phyloP scores from a whole-genome alignment of 2,113 vertebrate genomes.

The Sebastes schlegelii region DNA sequence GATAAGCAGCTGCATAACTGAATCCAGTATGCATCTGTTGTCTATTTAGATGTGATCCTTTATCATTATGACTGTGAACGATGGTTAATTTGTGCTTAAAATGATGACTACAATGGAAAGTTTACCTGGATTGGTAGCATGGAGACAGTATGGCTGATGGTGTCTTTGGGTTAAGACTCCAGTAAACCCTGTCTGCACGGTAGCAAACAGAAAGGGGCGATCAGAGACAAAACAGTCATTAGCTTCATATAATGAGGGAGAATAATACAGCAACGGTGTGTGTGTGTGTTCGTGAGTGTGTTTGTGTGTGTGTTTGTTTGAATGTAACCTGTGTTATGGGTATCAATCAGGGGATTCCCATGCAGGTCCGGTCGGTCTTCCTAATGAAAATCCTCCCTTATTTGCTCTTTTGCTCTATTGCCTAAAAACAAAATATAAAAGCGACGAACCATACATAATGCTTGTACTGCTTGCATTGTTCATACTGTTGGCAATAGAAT shows the following conservation, averaged over 20 bases:
- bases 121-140: constrained; percentile 41
- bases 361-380: constrained; percentile 35
- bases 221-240: constrained; percentile 79
- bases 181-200: constrained; percentile 68
- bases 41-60: constrained; percentile 37
- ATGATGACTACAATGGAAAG: constrained; percentile 63
- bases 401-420: neutral
- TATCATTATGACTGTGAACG: constrained; percentile 42
- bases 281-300: constrained; percentile 16
- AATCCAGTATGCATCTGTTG: constrained; percentile 38
- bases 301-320: constrained; percentile 15
- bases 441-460: neutral
- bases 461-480: neutral
- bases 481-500: neutral
- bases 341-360: constrained; percentile 51
- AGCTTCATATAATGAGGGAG: constrained; percentile 59
- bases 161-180: constrained; percentile 74
- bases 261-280: constrained; percentile 32
- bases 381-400: constrained; percentile 24
- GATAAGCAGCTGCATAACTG: constrained; percentile 17
- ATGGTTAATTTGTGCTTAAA: constrained; percentile 65
- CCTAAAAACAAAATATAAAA: constrained; percentile 21
- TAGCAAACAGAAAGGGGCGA: constrained; percentile 59
- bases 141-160: constrained; percentile 70
- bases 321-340: constrained; percentile 39